Evolutionary conservation across 2,888 invertebrate genomes (phyloP).

Genomic region (Drosophila siamana): DNA sequence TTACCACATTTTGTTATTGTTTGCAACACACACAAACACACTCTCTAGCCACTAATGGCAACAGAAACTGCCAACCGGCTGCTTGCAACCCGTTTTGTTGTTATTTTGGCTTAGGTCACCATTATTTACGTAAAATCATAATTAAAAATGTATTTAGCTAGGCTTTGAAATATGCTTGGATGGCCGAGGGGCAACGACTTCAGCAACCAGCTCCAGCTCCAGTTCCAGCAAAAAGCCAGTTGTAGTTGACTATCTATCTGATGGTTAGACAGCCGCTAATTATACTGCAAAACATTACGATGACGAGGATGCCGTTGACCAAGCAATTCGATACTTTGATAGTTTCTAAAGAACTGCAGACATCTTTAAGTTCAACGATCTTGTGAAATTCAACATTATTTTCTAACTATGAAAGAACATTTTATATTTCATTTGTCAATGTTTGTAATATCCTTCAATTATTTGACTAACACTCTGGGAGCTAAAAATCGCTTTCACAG

Average conservation of each 20-base stretch:
- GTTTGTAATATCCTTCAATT: no score
- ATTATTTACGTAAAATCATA: slow-evolving; percentile 80
- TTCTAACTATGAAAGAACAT: no score
- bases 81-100: slow-evolving; percentile 57
- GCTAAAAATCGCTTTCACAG: no score
- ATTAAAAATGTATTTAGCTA: slow-evolving; percentile 82
- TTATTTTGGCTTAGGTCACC: slow-evolving; percentile 66
- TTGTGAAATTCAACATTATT: neutral
- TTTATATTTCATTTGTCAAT: no score
- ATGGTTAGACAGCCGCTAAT: slow-evolving; percentile 20
- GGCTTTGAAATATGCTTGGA: slow-evolving; percentile 64
- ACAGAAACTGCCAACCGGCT: slow-evolving; percentile 35
- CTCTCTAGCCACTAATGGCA: slow-evolving; percentile 16
- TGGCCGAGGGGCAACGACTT: slow-evolving; percentile 24
- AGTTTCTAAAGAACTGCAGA: neutral
- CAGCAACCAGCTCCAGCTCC: slow-evolving; percentile 7
- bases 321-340: slow-evolving; percentile 4
- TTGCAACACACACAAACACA: slow-evolving; percentile 10
- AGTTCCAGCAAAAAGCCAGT: slow-evolving; percentile 14
- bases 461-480: no score
- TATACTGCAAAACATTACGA: slow-evolving; percentile 19
- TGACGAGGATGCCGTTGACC: slow-evolving; percentile 23
- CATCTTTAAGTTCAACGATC: neutral
- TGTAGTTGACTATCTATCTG: slow-evolving; percentile 19
- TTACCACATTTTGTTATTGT: slow-evolving; percentile 46